These are phyloP conservation scores for Acanthoscelides obtectus DNA, from an alignment of 2,888 invertebrate species.

Conservation along the genomic window DNA sequence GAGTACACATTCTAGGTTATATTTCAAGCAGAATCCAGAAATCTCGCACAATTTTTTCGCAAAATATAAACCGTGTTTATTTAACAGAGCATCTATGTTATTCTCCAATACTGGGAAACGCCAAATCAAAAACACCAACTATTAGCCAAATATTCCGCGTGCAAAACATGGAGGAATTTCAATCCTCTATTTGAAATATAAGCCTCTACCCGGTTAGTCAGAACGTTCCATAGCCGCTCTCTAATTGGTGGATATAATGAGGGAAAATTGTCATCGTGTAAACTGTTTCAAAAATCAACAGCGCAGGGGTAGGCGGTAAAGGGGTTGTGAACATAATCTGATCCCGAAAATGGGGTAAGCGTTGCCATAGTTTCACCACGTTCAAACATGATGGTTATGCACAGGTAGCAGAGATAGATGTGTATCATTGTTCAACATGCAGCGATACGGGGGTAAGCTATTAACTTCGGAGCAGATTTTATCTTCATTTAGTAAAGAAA, in stretches of 20 bases:
- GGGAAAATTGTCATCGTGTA: background rate
- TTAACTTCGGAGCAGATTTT: no score
- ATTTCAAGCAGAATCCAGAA: no score
- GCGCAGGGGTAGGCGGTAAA: background rate
- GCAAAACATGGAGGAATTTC: background rate
- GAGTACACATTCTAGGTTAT: no score
- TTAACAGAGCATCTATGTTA: no score
- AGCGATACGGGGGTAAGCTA: background rate
- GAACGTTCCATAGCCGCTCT: background rate
- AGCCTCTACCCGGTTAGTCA: background rate
- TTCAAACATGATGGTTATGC: background rate
- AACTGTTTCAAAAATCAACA: background rate
- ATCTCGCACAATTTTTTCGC: no score
- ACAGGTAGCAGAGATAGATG: background rate
- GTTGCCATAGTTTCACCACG: background rate
- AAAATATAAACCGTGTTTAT: no score
- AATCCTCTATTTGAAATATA: background rate
- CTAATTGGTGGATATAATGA: background rate
- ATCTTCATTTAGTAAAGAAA: no score
- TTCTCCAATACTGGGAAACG: no score
- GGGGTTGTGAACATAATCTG: background rate
- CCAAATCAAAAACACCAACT: background rate
- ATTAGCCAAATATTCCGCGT: background rate
- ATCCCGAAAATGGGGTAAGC: background rate
- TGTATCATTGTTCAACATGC: background rate